Conservation (phyloP, 64 coral and sea anemone species). For the Orbicella faveolata region DNA sequence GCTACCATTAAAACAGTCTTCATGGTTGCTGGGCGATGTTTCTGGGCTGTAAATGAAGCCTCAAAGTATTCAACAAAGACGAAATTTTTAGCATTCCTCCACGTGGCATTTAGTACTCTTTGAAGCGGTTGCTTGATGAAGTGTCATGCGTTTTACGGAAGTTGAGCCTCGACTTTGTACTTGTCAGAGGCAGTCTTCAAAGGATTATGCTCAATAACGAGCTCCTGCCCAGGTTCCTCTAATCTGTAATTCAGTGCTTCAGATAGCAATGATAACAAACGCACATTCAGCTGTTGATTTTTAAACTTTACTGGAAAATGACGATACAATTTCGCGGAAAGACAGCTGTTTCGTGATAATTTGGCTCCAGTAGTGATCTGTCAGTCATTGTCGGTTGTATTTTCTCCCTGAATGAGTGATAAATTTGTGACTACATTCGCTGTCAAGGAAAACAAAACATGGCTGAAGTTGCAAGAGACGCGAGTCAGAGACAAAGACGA, state of each 20-base stretch:
- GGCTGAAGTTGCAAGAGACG: slow-evolving; percentile 11
- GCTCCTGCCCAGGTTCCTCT: neutral
- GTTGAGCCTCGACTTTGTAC: slow-evolving; percentile 2
- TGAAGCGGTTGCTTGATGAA: slow-evolving; percentile 40
- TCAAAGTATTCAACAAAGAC: neutral
- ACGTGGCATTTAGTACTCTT: slow-evolving; percentile 55
- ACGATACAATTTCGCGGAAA: neutral
- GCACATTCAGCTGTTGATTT: slow-evolving; percentile 1
- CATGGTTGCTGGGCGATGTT: slow-evolving; percentile 55
- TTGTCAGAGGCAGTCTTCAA: neutral
- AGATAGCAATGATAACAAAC: neutral
- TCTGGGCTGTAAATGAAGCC: slow-evolving; percentile 22
- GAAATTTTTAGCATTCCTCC: slow-evolving; percentile 70
- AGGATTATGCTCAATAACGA: neutral
- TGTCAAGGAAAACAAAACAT: slow-evolving; percentile 1
- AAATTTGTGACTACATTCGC: neutral
- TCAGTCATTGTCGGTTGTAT: neutral
- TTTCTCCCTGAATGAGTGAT: neutral
- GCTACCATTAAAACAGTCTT: slow-evolving; percentile 99
- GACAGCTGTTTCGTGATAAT: neutral
- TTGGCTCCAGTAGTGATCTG: too few relatives aligned
- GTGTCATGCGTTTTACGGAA: slow-evolving; percentile 34
- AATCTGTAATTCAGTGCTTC: neutral
- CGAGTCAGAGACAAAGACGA: slow-evolving; percentile 62
- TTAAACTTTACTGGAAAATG: neutral